Conservation (phyloP, 2,888 invertebrate species). For the Toxonevra muliebris region DNA sequence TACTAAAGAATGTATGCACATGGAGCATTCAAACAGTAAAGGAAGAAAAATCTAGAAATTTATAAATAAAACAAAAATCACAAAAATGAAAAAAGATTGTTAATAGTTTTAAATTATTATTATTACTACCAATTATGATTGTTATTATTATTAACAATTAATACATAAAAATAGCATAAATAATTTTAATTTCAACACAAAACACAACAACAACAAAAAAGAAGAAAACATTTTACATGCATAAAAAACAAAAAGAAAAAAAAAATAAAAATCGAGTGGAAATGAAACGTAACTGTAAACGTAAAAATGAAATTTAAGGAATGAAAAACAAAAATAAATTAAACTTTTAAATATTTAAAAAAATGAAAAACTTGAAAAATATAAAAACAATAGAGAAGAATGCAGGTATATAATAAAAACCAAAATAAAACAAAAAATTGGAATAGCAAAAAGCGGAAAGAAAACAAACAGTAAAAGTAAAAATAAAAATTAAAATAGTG, state of each 20-base stretch:
- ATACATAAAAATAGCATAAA: slow-evolving; percentile 1
- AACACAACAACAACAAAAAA: slow-evolving; percentile 5
- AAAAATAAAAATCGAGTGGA: slow-evolving; percentile 15
- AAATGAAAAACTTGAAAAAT: slow-evolving; percentile 2
- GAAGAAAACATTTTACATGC: slow-evolving; percentile 17
- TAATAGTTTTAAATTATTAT: no score
- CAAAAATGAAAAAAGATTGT: not conserved
- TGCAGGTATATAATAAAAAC: not conserved
- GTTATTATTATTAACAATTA: not conserved
- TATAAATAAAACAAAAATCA: not conserved
- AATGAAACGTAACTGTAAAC: slow-evolving; percentile 16
- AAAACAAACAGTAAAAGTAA: slow-evolving; percentile 4
- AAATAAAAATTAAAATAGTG: slow-evolving; percentile 1
- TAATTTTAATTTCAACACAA: slow-evolving; percentile 4
- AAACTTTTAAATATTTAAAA: slow-evolving; percentile 12
- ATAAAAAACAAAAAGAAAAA: slow-evolving; percentile 12
- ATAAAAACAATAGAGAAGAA: slow-evolving; percentile 11
- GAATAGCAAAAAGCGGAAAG: not conserved
- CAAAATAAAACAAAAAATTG: slow-evolving; percentile 5
- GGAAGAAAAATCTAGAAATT: not conserved
- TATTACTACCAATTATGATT: no score
- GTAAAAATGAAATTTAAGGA: slow-evolving; percentile 11
- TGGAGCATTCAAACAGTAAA: slow-evolving; percentile 4
- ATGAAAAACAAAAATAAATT: slow-evolving; percentile 21
- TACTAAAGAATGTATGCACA: not conserved